phyloP scores from a whole-genome alignment of 2,113 vertebrate species.

The Morone saxatilis region DNA sequence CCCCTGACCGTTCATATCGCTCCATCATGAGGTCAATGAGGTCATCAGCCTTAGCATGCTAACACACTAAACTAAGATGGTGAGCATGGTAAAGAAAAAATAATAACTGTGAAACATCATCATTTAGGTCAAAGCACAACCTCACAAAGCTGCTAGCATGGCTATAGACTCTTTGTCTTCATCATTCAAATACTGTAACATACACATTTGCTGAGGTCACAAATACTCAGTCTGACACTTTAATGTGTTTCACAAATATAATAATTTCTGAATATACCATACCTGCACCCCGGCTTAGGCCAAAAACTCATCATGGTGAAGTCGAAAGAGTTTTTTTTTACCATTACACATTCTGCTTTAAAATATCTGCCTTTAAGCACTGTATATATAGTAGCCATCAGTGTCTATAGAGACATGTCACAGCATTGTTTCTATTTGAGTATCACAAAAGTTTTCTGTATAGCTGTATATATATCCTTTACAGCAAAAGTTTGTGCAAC shows the following conservation, averaged over 20 bases:
- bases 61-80: conserved; percentile 35
- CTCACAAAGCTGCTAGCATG: neutral
- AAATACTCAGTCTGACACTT: neutral
- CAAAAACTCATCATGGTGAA: neutral
- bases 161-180: neutral
- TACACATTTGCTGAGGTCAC: neutral
- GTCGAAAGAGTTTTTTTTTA: neutral
- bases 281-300: neutral
- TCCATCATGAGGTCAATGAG: neutral
- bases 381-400: neutral
- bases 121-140: conserved; percentile 19
- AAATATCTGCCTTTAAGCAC: neutral
- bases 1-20: neutral
- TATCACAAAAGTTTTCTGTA: neutral
- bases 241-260: neutral
- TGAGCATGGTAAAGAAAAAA: neutral
- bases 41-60: conserved; percentile 26
- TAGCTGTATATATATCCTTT: neutral
- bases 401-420: neutral
- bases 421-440: neutral
- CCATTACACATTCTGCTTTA: neutral
- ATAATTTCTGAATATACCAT: neutral
- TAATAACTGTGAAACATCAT: conserved; percentile 2
- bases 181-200: neutral
- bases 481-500: neutral